Evolutionary conservation across 1,140 invertebrate genomes (phyloP).

Genomic region (Gryon sp.): DNA sequence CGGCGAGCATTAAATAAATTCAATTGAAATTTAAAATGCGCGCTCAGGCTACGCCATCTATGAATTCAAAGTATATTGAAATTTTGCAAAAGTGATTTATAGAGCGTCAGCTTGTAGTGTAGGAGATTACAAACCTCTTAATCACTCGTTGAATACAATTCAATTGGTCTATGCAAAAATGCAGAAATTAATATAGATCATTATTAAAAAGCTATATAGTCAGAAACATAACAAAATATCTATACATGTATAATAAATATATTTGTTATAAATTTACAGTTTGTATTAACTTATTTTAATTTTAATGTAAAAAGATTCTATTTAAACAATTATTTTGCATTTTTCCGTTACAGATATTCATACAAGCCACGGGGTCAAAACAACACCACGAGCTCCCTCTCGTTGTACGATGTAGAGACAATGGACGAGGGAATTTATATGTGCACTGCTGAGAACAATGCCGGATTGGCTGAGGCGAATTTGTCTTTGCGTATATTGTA

Average conservation of each 20-base stretch:
- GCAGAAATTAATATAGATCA: background rate
- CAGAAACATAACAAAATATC: background rate
- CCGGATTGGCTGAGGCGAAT: conserved; percentile 86
- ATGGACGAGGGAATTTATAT: conserved; percentile 87
- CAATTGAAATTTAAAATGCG: too few relatives aligned
- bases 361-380: conserved; percentile 70
- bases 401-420: conserved; percentile 67
- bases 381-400: conserved; percentile 71
- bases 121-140: too few relatives aligned
- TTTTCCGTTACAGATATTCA: conserved; percentile 68
- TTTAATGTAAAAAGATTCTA: background rate
- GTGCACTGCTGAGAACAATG: conserved; percentile 90
- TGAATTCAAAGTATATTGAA: too few relatives aligned
- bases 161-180: too few relatives aligned
- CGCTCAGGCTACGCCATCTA: too few relatives aligned
- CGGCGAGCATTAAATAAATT: too few relatives aligned
- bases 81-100: too few relatives aligned
- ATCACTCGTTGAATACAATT: too few relatives aligned
- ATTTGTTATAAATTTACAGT: too few relatives aligned
- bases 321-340: too few relatives aligned
- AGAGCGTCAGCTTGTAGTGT: too few relatives aligned
- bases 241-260: background rate
- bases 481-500: conserved; percentile 83
- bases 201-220: background rate
- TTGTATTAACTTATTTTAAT: too few relatives aligned